Percentiles rank a stretch among this genome's conserved stretches.
Evolutionary conservation across 2,113 vertebrate genomes (phyloP).

Genomic region (cat (Felis catus)): F.catus_Fca126_mat1.0 CM031413.1:3951001-3951500

Average conservation of each 20-base stretch:
- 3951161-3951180: neutral
- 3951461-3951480: neutral
- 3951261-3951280: neutral
- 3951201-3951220: neutral
- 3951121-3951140: neutral
- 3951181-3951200: neutral
- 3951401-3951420: neutral
- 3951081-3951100: constrained; percentile 26
- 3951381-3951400: neutral
- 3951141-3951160: neutral
- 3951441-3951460: neutral
- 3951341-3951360: neutral
- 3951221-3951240: neutral
- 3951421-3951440: neutral
- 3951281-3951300: accelerated
- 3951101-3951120: constrained; percentile 54
- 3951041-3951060: constrained; percentile 55
- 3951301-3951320: accelerated
- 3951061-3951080: neutral
- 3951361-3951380: neutral
- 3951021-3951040: neutral
- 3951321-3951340: neutral
- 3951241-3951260: constrained; percentile 64
- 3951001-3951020: constrained; percentile 69
- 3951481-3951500: neutral